Evolutionary conservation across 2,888 invertebrate genomes (phyloP).

Genomic region (Bembecia ichneumoniformis): DNA sequence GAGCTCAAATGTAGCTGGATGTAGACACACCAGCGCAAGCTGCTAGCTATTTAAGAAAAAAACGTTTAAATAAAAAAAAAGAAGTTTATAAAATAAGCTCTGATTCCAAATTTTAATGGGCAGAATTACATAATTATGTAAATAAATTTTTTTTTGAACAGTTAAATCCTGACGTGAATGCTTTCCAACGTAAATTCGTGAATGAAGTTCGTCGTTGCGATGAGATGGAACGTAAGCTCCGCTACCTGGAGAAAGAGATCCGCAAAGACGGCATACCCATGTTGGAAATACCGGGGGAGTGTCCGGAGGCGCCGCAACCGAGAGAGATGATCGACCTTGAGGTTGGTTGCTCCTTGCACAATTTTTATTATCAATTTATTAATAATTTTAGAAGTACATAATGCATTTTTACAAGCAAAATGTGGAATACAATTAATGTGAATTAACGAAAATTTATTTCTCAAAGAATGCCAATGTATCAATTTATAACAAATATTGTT

Average conservation of each 20-base stretch:
- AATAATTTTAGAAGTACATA: neutral
- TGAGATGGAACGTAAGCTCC: constrained; percentile 97
- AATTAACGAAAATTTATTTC: no score
- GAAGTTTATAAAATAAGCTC: no score
- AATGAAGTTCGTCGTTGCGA: constrained; percentile 98
- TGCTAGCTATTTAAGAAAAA: no score
- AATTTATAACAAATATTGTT: no score
- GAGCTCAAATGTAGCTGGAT: no score
- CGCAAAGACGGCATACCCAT: constrained; percentile 97
- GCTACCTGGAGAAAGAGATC: constrained; percentile 97
- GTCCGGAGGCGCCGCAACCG: constrained; percentile 99
- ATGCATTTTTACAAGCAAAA: neutral
- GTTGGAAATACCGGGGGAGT: constrained; percentile 96
- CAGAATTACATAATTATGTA: no score
- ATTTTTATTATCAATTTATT: no score
- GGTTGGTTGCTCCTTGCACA: constrained; percentile 55
- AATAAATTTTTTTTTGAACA: constrained; percentile 38
- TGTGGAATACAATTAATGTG: no score
- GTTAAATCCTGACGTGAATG: constrained; percentile 97
- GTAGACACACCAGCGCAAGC: no score
- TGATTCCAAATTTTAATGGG: no score
- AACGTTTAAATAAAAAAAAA: no score
- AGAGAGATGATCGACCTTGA: constrained; percentile 99
- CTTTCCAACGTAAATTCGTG: constrained; percentile 98
- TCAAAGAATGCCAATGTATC: no score